Percentiles rank a stretch among this genome's conserved stretches.
These are phyloP conservation scores for Dendroctonus ponderosae DNA, from an alignment of 1,140 invertebrate species.

Conservation along the genomic window DNA sequence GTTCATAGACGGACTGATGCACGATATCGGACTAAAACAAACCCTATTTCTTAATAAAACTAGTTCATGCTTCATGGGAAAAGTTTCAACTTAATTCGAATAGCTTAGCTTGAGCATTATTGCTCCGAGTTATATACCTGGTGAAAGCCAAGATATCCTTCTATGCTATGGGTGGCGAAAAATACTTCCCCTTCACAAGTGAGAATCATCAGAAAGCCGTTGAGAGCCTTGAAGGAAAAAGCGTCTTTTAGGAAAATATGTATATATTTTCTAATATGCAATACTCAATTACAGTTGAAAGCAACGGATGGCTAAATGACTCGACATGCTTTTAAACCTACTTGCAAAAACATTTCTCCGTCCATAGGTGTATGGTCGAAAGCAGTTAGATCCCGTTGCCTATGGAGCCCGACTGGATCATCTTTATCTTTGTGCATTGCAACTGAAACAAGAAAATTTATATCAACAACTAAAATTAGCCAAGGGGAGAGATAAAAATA, in stretches of 20 bases:
- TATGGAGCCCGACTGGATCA: constrained; percentile 66
- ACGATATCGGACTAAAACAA: constrained; percentile 91
- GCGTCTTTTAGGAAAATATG: constrained; percentile 50
- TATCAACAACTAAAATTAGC: no score
- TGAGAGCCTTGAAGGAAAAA: constrained; percentile 74
- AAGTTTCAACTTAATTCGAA: no score
- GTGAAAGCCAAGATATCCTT: constrained; percentile 99
- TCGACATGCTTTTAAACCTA: constrained; percentile 50
- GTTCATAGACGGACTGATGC: constrained; percentile 97
- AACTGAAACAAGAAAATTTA: constrained; percentile 65
- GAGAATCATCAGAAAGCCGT: constrained; percentile 97
- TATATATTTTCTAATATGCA: constrained; percentile 4
- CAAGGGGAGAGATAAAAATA: no score
- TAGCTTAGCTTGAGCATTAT: no score
- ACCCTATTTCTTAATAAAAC: constrained; percentile 12
- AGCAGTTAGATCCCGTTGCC: constrained; percentile 75
- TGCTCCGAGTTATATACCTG: constrained; percentile 69
- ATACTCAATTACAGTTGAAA: not conserved
- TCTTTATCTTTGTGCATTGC: constrained; percentile 92
- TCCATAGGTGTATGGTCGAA: constrained; percentile 88
- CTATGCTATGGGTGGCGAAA: constrained; percentile 98
- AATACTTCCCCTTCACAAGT: constrained; percentile 99
- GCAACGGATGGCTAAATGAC: not conserved
- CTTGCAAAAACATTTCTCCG: constrained; percentile 94
- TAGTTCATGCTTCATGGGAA: no score